phyloP scores from a whole-genome alignment of 2,888 invertebrate species.

The Dryobota labecula region DNA sequence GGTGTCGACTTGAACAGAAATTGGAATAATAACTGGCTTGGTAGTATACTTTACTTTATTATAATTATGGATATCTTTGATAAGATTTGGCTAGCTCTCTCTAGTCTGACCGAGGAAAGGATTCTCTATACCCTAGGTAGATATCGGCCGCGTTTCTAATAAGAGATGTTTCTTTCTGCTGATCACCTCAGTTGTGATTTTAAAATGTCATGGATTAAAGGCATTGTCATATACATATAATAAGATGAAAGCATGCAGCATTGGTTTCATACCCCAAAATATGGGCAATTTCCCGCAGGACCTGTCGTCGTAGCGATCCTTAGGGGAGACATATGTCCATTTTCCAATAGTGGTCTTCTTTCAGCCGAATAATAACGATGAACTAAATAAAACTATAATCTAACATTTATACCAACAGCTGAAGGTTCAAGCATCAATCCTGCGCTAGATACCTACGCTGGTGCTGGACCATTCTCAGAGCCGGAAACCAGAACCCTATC shows the following conservation, averaged over 20 bases:
- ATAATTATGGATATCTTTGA: not conserved
- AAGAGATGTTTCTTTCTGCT: not conserved
- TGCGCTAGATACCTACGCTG: constrained; percentile 87
- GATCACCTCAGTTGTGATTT: not conserved
- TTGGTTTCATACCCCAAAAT: not conserved
- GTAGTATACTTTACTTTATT: constrained; percentile 70
- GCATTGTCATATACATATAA: not conserved
- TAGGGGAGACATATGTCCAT: not conserved
- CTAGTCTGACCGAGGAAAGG: not conserved
- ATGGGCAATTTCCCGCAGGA: not conserved
- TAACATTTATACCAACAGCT: constrained; percentile 69
- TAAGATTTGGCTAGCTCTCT: not conserved
- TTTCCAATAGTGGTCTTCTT: not conserved
- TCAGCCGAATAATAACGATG: not conserved
- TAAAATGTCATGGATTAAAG: not conserved
- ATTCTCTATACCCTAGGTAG: not conserved
- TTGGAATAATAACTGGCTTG: constrained; percentile 89
- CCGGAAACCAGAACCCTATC: constrained; percentile 84
- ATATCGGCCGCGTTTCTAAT: too few relatives aligned
- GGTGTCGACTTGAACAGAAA: constrained; percentile 93
- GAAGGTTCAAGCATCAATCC: constrained; percentile 80
- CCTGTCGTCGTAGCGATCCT: not conserved
- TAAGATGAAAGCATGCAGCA: not conserved
- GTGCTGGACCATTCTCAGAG: constrained; percentile 90
- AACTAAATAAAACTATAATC: not conserved